A percentile compares a stretch with the other conserved stretches of the same genome.
Conservation (phyloP, 1,140 invertebrate species). For the Drosophila biarmipes region DNA sequence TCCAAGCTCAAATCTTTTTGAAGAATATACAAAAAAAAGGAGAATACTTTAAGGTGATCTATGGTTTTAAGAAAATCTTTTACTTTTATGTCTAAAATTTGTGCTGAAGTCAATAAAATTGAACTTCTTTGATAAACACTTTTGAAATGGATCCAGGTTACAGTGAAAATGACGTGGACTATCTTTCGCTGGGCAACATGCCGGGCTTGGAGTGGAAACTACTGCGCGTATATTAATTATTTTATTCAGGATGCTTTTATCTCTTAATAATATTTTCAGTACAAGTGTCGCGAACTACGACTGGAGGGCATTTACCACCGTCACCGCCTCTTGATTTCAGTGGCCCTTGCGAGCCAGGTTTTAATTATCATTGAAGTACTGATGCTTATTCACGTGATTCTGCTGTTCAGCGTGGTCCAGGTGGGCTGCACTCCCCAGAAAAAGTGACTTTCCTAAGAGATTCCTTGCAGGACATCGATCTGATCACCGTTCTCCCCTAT, state of each 20-base stretch:
- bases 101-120: no score
- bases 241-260: no score
- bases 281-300: slow-evolving; percentile 1
- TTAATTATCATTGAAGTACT: slow-evolving; percentile 29
- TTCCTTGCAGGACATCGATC: neutral
- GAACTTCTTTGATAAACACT: neutral
- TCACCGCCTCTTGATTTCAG: neutral
- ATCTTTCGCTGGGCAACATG: slow-evolving; percentile 1
- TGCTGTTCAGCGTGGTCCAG: neutral
- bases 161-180: slow-evolving; percentile 7
- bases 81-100: slow-evolving; percentile 1
- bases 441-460: neutral
- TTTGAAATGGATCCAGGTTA: neutral
- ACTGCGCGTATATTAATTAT: slow-evolving; percentile 12
- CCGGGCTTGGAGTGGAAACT: slow-evolving; percentile 22
- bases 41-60: no score
- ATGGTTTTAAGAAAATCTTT: neutral
- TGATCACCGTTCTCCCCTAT: neutral
- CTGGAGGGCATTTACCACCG: slow-evolving; percentile 12
- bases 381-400: slow-evolving; percentile 5
- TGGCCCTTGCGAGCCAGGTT: slow-evolving; percentile 15
- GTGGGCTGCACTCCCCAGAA: slow-evolving; percentile 4
- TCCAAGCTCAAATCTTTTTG: neutral
- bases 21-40: no score
- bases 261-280: neutral